phyloP scores from a whole-genome alignment of 2,797 vertebrate genomes.

The Enteromius trimaculatus region DNA sequence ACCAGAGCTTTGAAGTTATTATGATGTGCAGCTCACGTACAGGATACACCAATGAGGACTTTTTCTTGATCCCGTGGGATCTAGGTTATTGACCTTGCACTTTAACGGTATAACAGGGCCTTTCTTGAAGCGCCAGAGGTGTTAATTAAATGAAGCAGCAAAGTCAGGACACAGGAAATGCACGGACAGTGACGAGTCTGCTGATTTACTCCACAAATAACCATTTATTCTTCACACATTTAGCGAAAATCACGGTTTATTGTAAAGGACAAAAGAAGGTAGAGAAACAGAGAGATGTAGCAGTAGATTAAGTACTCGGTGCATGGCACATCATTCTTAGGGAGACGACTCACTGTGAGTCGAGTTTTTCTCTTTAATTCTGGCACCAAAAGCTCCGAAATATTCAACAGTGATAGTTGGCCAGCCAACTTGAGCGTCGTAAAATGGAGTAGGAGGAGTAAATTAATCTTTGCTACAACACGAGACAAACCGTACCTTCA shows the following conservation, averaged over 20 bases:
- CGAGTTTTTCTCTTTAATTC: constrained; percentile 80
- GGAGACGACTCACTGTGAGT: constrained; percentile 87
- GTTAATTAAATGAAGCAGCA: constrained; percentile 35
- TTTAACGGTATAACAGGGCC: constrained; percentile 21
- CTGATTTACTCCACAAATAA: constrained; percentile 78
- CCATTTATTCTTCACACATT: constrained; percentile 82
- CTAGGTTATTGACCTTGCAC: constrained; percentile 31
- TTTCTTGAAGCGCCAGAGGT: constrained; percentile 25
- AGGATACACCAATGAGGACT: constrained; percentile 34
- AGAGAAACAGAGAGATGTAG: constrained; percentile 81
- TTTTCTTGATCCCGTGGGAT: constrained; percentile 43
- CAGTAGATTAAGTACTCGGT: constrained; percentile 84
- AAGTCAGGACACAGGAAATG: constrained; percentile 17
- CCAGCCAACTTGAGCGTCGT: constrained; percentile 85
- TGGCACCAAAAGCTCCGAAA: constrained; percentile 80
- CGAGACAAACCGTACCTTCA: constrained; percentile 74
- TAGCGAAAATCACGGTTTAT: constrained; percentile 86
- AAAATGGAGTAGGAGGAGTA: constrained; percentile 75
- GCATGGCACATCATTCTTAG: constrained; percentile 85
- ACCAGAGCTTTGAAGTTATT: constrained; percentile 15
- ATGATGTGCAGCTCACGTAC: constrained; percentile 39
- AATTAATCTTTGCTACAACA: constrained; percentile 81
- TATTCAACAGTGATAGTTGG: constrained; percentile 83
- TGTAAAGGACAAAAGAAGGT: constrained; percentile 84
- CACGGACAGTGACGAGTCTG: constrained; percentile 61